Base-by-base conservation (phyloP, 2,797 vertebrate genomes). In the Schizopygopsis pylzovi region DNA sequence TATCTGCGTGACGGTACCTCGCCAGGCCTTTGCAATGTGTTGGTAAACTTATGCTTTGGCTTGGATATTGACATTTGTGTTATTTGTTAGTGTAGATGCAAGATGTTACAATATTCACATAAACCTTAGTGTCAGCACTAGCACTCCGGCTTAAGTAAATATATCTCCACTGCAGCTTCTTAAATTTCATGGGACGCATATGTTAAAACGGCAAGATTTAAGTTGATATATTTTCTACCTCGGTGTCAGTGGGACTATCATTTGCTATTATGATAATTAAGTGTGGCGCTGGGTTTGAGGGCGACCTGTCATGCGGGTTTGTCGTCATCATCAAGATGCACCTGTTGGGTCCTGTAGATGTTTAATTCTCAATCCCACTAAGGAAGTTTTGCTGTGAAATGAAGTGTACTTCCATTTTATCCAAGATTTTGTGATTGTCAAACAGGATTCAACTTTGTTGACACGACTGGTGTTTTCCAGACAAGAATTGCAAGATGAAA, bases 1-100 rank as follows among this genome's bases (percentile, higher is more conserved):
- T 85, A 88, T 88, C 80, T 85, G 68, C 68, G 76, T 79, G 67
- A 79, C 67, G 6, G 49, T 79, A 75, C 61, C 25, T 70, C 82
- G 39, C 37, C 79, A 81, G 65, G 81, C 71, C 81, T 63, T 41
- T 65, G 45, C 68, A 65, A 43, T 5, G 43, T 78, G 22, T 65
- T 75, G 56, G 54, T 63, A 65, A 85, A 81, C 78, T 73, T 73
- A 16, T 3, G 54, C 1, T 52, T 63, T 73, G 67, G 61, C 78
- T 73, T 72, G 0, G 22, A 73, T 54, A 8, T 65, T 81, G 75
- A 79, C 49, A 71, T 45, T 4, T 59, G 15, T 79, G 39, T 28
- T 16, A 39, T 68, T 39, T 37, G 43, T 76, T 41, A 75, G 25
- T n/a, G 54, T 65, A 28, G 22, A 41, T 59, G 39, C 28, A 41